A percentile compares a stretch with the other conserved stretches of the same genome.
Evolutionary conservation across 2,888 invertebrate genomes (phyloP).

Genomic region (Abscondita cerata): DNA sequence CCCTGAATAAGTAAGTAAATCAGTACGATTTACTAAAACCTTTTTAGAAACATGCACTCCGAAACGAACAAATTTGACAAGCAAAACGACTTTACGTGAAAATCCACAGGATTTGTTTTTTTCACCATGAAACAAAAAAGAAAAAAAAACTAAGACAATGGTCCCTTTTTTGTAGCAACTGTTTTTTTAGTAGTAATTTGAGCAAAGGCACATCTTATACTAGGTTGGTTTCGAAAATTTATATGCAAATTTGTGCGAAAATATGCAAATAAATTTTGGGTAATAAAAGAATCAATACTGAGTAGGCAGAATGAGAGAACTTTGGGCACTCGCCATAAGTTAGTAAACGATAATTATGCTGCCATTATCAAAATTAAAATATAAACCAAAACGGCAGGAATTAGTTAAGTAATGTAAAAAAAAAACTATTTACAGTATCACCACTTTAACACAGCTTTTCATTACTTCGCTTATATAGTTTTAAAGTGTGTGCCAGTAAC

Average conservation of each 20-base stretch:
- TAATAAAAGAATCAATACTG: constrained; percentile 8
- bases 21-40: not conserved
- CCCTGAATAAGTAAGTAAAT: constrained; percentile 11
- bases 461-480: constrained; percentile 29
- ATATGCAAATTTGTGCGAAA: not conserved
- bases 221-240: constrained; percentile 5
- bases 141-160: constrained; percentile 15
- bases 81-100: too few relatives aligned
- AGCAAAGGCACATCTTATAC: constrained; percentile 32
- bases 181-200: constrained; percentile 19
- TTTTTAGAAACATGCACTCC: not conserved
- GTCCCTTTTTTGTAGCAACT: constrained; percentile 29
- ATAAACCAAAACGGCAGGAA: constrained; percentile 28
- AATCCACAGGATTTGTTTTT: not conserved
- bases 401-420: constrained; percentile 23
- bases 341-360: constrained; percentile 5
- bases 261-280: constrained; percentile 1
- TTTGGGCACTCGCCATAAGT: not conserved
- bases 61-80: not conserved
- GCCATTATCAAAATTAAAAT: constrained; percentile 7
- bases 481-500: constrained; percentile 4
- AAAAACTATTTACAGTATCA: constrained; percentile 45
- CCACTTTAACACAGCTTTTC: constrained; percentile 45
- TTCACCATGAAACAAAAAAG: constrained; percentile 1
- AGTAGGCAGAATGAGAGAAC: constrained; percentile 5